Evolutionary conservation across 2,797 vertebrate genomes (phyloP).

Genomic region (Scleropages formosus): DNA sequence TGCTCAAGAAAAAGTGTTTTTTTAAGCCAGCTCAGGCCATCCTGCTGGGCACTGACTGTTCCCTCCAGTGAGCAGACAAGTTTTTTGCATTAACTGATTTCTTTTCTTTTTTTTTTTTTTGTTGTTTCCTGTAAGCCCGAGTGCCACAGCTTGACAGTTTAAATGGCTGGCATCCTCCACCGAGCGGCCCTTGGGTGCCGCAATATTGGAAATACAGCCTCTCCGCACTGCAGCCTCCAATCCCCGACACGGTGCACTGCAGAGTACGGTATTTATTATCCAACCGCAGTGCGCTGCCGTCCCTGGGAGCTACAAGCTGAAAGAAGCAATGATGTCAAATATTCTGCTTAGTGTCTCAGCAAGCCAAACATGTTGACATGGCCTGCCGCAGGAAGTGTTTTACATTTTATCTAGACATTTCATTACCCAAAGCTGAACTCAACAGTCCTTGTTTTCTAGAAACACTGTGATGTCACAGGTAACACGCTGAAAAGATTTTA

Average conservation of each 20-base stretch:
- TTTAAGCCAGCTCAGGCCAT: too few species aligned
- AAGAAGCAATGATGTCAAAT: neutral
- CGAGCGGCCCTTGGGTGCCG: neutral
- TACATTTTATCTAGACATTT: neutral
- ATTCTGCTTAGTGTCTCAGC: neutral
- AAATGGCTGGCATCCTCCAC: too few species aligned
- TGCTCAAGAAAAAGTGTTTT: too few species aligned
- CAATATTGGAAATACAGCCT: neutral
- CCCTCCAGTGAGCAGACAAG: too few species aligned
- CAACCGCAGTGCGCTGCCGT: neutral
- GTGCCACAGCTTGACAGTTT: too few species aligned
- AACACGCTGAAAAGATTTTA: neutral
- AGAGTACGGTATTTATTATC: neutral
- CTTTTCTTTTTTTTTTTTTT: too few species aligned
- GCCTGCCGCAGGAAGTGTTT: neutral
- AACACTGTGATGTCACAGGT: neutral
- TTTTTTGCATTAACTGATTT: too few species aligned
- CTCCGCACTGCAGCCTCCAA: too few species aligned
- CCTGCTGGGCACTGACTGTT: too few species aligned
- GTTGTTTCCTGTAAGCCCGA: too few species aligned
- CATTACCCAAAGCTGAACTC: neutral
- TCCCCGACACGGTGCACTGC: neutral
- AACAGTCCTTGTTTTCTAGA: neutral
- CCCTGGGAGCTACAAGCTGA: neutral
- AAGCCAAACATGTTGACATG: neutral